Evolutionary conservation across 2,888 invertebrate genomes (phyloP).

Genomic region (Drosophila pseudotakahashii): DNA sequence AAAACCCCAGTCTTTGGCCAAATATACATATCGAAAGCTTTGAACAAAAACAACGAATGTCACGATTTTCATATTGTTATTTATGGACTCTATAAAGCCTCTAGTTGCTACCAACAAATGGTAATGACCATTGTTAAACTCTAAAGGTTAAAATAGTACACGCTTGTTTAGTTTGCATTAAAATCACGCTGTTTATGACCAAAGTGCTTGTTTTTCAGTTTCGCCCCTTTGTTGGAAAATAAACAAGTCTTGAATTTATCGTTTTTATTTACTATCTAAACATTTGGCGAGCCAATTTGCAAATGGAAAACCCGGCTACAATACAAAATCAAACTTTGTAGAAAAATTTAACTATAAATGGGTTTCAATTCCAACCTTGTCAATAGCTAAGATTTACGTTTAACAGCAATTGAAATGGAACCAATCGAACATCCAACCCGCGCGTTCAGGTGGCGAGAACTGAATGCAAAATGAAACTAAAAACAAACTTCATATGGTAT

Average conservation of each 20-base stretch:
- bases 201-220: constrained; percentile 1
- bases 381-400: not conserved
- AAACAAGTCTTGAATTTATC: not conserved
- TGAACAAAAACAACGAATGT: not conserved
- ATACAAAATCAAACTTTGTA: not conserved
- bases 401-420: not conserved
- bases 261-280: not conserved
- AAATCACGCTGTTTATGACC: constrained; percentile 9
- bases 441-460: not conserved
- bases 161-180: constrained; percentile 2
- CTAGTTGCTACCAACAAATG: not conserved
- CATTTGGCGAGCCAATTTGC: not conserved
- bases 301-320: not conserved
- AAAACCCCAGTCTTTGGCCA: not conserved
- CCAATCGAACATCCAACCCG: not conserved
- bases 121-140: constrained; percentile 13
- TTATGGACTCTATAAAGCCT: not conserved
- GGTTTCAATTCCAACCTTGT: not conserved
- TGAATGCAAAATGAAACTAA: constrained; percentile 10
- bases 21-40: not conserved
- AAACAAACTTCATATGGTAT: constrained; percentile 2
- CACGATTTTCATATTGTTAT: constrained; percentile 14
- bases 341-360: not conserved
- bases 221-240: too few species aligned
- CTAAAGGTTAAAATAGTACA: constrained; percentile 23